Percentiles rank a stretch among this genome's conserved stretches.
Evolutionary conservation across 2,888 invertebrate genomes (phyloP).

Genomic region (Habroteleia sp.): DNA sequence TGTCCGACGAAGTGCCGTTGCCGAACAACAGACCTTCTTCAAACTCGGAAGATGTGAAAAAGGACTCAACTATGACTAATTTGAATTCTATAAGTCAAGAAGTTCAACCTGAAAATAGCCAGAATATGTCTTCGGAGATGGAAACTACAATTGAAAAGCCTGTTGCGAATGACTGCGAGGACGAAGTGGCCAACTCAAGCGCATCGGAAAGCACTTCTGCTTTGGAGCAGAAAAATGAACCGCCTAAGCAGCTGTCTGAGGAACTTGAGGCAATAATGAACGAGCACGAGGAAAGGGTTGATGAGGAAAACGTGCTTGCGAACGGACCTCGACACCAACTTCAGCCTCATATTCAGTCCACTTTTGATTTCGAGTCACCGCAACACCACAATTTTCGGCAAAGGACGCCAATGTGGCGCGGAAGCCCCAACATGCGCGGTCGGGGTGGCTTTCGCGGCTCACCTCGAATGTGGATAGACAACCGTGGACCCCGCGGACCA

Average conservation of each 20-base stretch:
- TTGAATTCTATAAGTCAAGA: neutral
- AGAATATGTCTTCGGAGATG: neutral
- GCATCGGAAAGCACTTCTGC: neutral
- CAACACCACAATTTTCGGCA: constrained; percentile 69
- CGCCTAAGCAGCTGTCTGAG: constrained; percentile 71
- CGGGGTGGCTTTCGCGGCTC: constrained; percentile 78
- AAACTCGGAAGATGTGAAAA: constrained; percentile 2
- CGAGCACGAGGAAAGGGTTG: constrained; percentile 22
- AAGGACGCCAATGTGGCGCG: constrained; percentile 78
- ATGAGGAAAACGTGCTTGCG: neutral
- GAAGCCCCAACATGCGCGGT: constrained; percentile 74
- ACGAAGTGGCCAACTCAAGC: neutral
- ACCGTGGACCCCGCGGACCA: constrained; percentile 72
- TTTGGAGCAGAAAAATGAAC: constrained; percentile 53
- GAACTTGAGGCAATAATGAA: constrained; percentile 73
- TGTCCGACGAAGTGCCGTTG: neutral
- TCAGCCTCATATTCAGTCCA: too few species aligned
- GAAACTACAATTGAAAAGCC: neutral
- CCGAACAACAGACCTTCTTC: neutral
- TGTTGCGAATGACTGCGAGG: neutral
- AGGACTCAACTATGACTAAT: neutral
- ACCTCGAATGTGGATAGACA: constrained; percentile 81
- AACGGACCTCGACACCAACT: constrained; percentile 65
- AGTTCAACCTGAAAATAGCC: neutral
- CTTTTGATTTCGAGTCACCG: constrained; percentile 66